A percentile compares a stretch with the other conserved stretches of the same genome.
Evolutionary conservation across 2,113 vertebrate genomes (phyloP).

Genomic region (Bambusicola thoracicus): DNA sequence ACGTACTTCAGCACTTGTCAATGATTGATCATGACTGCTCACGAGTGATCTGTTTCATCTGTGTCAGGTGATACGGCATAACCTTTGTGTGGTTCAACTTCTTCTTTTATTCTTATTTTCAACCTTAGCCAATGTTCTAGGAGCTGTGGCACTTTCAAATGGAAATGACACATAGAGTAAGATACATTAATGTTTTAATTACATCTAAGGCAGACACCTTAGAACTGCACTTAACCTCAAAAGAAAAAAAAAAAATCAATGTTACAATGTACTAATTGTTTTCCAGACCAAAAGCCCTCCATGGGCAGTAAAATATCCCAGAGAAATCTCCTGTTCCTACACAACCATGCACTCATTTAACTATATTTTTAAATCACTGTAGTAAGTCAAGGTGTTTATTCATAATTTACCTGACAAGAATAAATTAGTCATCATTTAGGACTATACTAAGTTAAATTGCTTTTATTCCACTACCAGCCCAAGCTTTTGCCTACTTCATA

Average conservation of each 20-base stretch:
- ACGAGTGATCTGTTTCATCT: neutral
- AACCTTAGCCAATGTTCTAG: neutral
- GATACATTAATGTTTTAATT: neutral
- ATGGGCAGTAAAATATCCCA: rapidly evolving
- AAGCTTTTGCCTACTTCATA: neutral
- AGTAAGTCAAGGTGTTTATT: neutral
- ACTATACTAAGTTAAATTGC: neutral
- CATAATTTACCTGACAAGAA: neutral
- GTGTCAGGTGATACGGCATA: neutral
- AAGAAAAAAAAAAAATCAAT: neutral
- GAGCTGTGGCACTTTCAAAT: neutral
- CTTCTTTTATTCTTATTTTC: neutral
- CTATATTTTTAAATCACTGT: rapidly evolving
- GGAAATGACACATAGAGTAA: neutral
- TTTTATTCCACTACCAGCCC: neutral
- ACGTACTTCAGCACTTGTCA: neutral
- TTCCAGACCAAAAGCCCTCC: neutral
- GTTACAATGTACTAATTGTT: neutral
- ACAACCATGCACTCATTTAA: neutral
- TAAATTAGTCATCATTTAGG: neutral
- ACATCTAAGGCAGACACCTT: neutral
- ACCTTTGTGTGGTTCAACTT: neutral
- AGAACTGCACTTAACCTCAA: neutral
- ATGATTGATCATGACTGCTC: neutral
- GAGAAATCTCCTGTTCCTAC: neutral